Conservation (phyloP, 2,888 invertebrate genomes). For the Willowsia nigromaculata region DNA sequence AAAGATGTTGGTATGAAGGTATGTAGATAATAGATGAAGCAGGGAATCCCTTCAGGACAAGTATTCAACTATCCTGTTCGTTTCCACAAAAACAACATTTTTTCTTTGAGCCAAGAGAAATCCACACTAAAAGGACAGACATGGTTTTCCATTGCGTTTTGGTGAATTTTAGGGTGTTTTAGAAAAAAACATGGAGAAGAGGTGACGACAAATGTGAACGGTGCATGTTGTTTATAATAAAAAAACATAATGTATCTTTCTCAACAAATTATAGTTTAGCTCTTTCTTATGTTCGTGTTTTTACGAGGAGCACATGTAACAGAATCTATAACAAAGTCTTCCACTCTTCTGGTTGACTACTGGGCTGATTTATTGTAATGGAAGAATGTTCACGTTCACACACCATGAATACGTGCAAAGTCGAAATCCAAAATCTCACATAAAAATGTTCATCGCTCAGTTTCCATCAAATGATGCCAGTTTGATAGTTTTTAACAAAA, state of each 20-base stretch:
- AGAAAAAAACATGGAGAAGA: slow-evolving; percentile 1
- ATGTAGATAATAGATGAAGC: neutral
- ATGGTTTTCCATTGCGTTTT: neutral
- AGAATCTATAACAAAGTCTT: neutral
- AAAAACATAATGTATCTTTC: neutral
- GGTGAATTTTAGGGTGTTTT: slow-evolving; percentile 7
- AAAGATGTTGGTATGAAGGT: neutral
- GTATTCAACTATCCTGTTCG: neutral
- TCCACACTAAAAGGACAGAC: slow-evolving; percentile 20
- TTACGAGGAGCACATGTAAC: neutral
- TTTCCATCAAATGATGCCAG: neutral
- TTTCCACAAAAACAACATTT: slow-evolving; percentile 23
- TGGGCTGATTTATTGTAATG: neutral
- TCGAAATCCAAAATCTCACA: neutral
- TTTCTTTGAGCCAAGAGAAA: slow-evolving; percentile 1
- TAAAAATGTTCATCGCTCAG: neutral
- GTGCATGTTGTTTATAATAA: neutral
- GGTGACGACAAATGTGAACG: neutral
- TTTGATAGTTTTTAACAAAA: too few species aligned
- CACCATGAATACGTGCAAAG: neutral
- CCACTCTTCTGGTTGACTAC: neutral
- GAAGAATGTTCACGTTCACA: slow-evolving; percentile 9
- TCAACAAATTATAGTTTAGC: neutral
- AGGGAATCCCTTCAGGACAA: slow-evolving; percentile 17
- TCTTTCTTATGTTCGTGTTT: neutral